phyloP scores from a whole-genome alignment of 2,797 vertebrate genomes.

The Myotis pilosus region DNA sequence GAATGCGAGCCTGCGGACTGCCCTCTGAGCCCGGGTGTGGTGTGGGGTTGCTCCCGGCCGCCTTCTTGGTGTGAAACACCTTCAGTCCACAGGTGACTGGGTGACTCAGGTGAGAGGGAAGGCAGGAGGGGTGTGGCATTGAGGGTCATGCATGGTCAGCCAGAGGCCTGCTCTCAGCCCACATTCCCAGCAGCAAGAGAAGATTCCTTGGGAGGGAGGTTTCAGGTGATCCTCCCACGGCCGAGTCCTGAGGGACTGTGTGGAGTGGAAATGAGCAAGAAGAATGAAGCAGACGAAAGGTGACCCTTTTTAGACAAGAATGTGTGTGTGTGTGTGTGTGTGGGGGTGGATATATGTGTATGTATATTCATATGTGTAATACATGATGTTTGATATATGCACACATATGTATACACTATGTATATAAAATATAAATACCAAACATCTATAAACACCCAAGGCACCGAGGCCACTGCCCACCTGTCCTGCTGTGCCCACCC shows the following conservation, averaged over 20 bases:
- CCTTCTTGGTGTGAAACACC: not conserved
- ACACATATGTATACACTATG: fast-evolving
- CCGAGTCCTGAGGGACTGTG: fast-evolving
- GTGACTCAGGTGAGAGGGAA: not conserved
- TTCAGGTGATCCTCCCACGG: fast-evolving
- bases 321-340: fast-evolving
- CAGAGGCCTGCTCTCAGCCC: too few species aligned
- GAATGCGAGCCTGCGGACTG: fast-evolving
- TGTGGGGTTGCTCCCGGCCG: fast-evolving
- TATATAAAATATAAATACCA: too few species aligned
- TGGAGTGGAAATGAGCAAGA: not conserved
- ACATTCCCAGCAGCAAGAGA: not conserved
- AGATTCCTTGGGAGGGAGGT: not conserved
- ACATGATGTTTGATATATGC: not conserved
- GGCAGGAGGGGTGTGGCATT: fast-evolving
- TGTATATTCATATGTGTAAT: fast-evolving
- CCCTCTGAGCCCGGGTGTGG: fast-evolving
- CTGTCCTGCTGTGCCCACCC: fast-evolving
- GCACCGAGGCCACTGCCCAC: not conserved
- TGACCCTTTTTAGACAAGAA: not conserved
- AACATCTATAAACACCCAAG: not conserved
- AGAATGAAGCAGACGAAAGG: fast-evolving
- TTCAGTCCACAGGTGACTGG: not conserved
- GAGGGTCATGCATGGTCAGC: fast-evolving
- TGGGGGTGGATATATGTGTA: fast-evolving